These are phyloP conservation scores for Cheilosia pagana DNA, from an alignment of 2,888 invertebrate genomes.

Conservation along the genomic window DNA sequence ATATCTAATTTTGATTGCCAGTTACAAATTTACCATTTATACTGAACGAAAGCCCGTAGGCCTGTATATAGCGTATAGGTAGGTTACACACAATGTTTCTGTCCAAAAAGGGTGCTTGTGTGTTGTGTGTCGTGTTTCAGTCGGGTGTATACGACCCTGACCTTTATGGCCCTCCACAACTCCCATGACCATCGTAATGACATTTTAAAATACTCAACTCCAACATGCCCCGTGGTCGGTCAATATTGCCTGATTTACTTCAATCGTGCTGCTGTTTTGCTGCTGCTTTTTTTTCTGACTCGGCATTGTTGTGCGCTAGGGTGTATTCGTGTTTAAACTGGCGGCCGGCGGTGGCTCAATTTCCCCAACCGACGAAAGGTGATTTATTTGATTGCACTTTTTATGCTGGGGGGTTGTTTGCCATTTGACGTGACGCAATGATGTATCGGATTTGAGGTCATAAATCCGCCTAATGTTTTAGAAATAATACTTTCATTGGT, in stretches of 20 bases:
- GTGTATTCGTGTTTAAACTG: slow-evolving; percentile 13
- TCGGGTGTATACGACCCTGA: slow-evolving; percentile 47
- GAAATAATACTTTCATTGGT: slow-evolving; percentile 23
- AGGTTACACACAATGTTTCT: neutral
- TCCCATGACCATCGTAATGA: slow-evolving; percentile 56
- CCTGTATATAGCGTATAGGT: neutral
- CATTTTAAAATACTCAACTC: slow-evolving; percentile 62
- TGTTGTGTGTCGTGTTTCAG: slow-evolving; percentile 10
- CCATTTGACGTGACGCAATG: slow-evolving; percentile 61
- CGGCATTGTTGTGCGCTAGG: neutral
- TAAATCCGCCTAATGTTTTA: slow-evolving; percentile 44
- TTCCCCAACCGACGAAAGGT: slow-evolving; percentile 59
- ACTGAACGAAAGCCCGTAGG: neutral
- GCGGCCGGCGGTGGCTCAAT: slow-evolving; percentile 16
- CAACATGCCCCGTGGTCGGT: slow-evolving; percentile 34
- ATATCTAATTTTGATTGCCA: slow-evolving; percentile 55
- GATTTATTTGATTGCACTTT: slow-evolving; percentile 70
- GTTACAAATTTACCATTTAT: slow-evolving; percentile 6
- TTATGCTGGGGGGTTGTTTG: slow-evolving; percentile 62
- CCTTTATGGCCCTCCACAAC: slow-evolving; percentile 35
- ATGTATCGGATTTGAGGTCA: slow-evolving; percentile 57
- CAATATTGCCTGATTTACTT: slow-evolving; percentile 47
- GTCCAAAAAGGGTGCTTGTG: slow-evolving; percentile 23
- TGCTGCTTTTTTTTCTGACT: slow-evolving; percentile 8
- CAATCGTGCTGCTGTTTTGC: slow-evolving; percentile 8